Percentiles rank a stretch among this genome's conserved stretches.
Conservation (phyloP, 2,113 vertebrate species). For the Bubalus kerabau region DNA sequence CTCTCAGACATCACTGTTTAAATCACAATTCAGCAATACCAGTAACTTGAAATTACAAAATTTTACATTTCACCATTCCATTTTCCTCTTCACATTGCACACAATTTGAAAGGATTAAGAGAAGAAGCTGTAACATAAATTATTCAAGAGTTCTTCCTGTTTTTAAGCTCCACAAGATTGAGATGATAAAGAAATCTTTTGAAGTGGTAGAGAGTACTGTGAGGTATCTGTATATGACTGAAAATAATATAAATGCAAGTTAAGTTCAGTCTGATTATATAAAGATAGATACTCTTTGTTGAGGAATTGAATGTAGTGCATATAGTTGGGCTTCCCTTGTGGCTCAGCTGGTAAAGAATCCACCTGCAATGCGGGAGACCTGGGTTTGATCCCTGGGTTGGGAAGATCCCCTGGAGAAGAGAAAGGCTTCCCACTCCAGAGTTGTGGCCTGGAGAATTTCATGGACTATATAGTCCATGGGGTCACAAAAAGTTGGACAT, state of each 20-base stretch:
- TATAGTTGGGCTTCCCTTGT: background rate
- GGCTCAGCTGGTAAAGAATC: background rate
- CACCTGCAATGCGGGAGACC: background rate
- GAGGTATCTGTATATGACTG: background rate
- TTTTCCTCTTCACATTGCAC: conserved; percentile 28
- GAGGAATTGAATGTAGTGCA: background rate
- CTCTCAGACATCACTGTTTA: background rate
- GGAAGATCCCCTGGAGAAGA: background rate
- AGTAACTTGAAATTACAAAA: conserved; percentile 14
- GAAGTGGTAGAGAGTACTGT: background rate
- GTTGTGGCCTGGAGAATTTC: background rate
- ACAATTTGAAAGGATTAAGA: background rate
- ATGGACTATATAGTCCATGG: background rate
- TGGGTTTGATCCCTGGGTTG: background rate
- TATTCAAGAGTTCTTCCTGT: conserved; percentile 19
- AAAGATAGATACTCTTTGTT: background rate
- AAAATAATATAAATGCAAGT: background rate
- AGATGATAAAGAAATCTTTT: conserved; percentile 3
- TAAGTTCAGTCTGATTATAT: background rate
- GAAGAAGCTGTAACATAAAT: background rate
- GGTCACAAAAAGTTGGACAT: background rate
- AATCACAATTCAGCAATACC: background rate
- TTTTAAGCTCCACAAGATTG: conserved; percentile 3
- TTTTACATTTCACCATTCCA: background rate
- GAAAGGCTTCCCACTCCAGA: background rate